Percentiles rank a stretch among this genome's conserved stretches.
Evolutionary conservation across 53 echinoderm and acorn worm species (phyloP).

Genomic region (Hippasteria phrygiana): DNA sequence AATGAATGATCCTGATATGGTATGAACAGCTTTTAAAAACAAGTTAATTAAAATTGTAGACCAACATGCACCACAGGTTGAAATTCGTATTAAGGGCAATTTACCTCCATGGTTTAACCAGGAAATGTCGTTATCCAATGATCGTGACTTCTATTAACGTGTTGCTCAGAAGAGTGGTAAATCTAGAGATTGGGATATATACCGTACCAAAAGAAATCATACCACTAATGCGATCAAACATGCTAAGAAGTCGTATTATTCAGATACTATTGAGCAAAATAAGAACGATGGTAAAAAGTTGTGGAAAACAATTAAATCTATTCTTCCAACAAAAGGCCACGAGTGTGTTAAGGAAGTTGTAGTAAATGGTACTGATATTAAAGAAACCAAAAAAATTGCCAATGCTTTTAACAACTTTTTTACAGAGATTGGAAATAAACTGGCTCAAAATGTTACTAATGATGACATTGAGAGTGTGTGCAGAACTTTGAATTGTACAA

Average conservation of each 20-base stretch:
- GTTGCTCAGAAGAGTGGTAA: constrained; percentile 42
- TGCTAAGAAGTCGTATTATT: constrained; percentile 32
- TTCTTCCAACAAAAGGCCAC: constrained; percentile 7
- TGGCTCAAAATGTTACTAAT: constrained; percentile 2
- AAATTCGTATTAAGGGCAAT: constrained; percentile 36
- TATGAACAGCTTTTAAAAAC: constrained; percentile 33
- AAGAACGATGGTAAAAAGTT: constrained; percentile 31
- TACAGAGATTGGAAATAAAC: constrained; percentile 14
- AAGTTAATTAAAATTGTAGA: constrained; percentile 20
- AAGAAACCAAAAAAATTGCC: neutral
- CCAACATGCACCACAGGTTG: constrained; percentile 29
- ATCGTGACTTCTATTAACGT: constrained; percentile 28
- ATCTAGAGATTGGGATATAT: constrained; percentile 22
- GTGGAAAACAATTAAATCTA: neutral
- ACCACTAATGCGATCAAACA: constrained; percentile 34
- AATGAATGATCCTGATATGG: constrained; percentile 13
- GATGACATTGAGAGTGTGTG: constrained; percentile 12
- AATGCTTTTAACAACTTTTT: constrained; percentile 21
- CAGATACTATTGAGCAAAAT: constrained; percentile 36
- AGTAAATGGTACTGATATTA: neutral
- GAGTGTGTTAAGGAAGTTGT: neutral
- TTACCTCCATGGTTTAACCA: constrained; percentile 43
- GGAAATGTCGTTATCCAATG: constrained; percentile 40
- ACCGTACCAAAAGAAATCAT: constrained; percentile 21
- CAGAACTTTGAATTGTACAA: neutral